phyloP scores from a whole-genome alignment of 2,797 vertebrate genomes.

The Centropyge bicolor region DNA sequence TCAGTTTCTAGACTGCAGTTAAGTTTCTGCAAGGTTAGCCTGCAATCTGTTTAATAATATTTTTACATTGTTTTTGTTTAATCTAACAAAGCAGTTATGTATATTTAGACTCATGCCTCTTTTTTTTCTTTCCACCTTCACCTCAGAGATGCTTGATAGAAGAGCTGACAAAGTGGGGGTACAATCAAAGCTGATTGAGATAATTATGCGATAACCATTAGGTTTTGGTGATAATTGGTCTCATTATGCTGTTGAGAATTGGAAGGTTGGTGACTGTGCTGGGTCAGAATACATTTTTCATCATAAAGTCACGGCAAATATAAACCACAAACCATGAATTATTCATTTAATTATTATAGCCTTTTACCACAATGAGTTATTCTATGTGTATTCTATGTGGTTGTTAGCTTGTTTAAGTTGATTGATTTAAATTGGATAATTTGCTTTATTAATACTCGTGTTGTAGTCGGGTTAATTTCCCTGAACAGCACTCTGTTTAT shows the following conservation, averaged over 20 bases:
- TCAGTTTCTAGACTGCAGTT: too few species aligned
- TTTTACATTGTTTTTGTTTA: too few species aligned
- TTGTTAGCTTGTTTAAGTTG: conserved; percentile 4
- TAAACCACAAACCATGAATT: not conserved
- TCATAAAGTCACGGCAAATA: conserved; percentile 13
- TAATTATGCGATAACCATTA: conserved; percentile 70
- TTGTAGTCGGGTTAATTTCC: conserved; percentile 36
- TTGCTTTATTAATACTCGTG: conserved; percentile 24
- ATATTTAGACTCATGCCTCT: too few species aligned
- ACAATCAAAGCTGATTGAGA: conserved; percentile 72
- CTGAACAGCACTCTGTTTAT: conserved; percentile 18
- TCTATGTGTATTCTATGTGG: not conserved
- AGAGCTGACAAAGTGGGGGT: conserved; percentile 53
- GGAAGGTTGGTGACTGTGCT: conserved; percentile 18
- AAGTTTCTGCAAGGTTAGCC: too few species aligned
- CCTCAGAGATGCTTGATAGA: conserved; percentile 31
- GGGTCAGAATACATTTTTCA: conserved; percentile 33
- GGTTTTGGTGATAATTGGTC: conserved; percentile 50
- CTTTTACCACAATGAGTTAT: not conserved
- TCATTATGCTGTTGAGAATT: conserved; percentile 67
- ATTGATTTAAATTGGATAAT: conserved; percentile 16
- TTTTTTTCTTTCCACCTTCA: conserved; percentile 23
- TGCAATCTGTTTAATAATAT: too few species aligned
- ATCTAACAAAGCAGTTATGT: too few species aligned
- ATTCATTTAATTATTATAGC: not conserved